Evolutionary conservation across 2,888 invertebrate species (phyloP).

Genomic region (Cataglyphis altisquamis): DNA sequence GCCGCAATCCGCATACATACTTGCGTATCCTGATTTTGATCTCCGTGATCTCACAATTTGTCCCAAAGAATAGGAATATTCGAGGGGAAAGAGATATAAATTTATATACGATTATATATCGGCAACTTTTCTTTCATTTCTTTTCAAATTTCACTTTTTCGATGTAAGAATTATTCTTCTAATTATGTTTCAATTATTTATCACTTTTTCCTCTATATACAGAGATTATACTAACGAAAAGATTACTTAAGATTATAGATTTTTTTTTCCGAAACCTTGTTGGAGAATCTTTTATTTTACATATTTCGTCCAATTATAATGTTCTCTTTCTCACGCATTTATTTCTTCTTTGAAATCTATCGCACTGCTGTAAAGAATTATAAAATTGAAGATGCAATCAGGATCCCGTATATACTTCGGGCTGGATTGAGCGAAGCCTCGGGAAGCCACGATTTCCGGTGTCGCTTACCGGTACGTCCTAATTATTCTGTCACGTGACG

Average conservation of each 20-base stretch:
- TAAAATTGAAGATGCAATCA: constrained; percentile 72
- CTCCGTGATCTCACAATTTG: constrained; percentile 9
- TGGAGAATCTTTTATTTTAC: not conserved
- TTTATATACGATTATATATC: not conserved
- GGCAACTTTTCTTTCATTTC: not conserved
- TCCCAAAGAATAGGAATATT: not conserved
- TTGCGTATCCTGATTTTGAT: constrained; percentile 3
- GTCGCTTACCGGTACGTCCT: constrained; percentile 73
- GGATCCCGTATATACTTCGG: constrained; percentile 72
- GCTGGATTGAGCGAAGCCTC: constrained; percentile 80
- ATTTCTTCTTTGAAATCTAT: constrained; percentile 8
- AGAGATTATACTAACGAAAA: too few relatives aligned
- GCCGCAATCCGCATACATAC: constrained; percentile 15
- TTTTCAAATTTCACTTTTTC: not conserved
- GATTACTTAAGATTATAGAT: not conserved
- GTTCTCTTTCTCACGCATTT: not conserved
- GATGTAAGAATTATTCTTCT: not conserved
- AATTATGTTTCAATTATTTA: too few relatives aligned
- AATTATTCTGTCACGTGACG: constrained; percentile 65
- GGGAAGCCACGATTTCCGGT: constrained; percentile 78
- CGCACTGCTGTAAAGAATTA: not conserved
- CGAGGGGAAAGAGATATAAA: not conserved
- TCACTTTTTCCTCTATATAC: too few relatives aligned
- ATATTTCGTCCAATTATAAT: not conserved
- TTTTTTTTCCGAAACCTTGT: not conserved